Base-by-base conservation (phyloP, 92 coral and sea anemone species). In the Metridium senile region DNA sequence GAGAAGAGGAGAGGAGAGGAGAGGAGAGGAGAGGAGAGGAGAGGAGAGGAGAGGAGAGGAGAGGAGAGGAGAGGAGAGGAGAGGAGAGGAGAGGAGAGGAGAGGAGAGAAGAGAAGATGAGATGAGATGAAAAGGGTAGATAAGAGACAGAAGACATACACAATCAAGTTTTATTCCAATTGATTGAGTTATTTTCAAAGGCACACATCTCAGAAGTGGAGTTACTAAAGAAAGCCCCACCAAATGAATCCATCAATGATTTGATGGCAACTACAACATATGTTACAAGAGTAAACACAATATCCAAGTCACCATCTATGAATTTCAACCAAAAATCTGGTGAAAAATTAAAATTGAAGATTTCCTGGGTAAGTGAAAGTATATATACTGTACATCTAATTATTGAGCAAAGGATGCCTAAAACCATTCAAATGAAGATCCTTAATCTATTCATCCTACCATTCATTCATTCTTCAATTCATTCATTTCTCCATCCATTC, bases 141-240 rank as follows among this genome's bases (percentile, higher is more conserved):
- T n/a, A n/a, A n/a, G n/a, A n/a, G n/a, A n/a, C n/a, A n/a, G n/a
- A n/a, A n/a, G n/a, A n/a, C n/a, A n/a, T n/a, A n/a, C n/a, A n/a
- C n/a, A n/a, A n/a, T n/a, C n/a, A n/a, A 2, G 3, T 22, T 54
- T 17, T 22, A 8, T 22, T 2, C 61, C 17, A 3, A 17, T 39
- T 39, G 6, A 4, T 39, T 39, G 8, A 4, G 6, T 13, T 13
- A 39, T 39, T 39, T 39, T 39, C 31, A 10, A 26, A 86, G 90
- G 62, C 82, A 27, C 90, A 80, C 58, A 28, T 80, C 34, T 29
- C 70, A 57, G 90, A 86, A 43, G 85, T 86, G 59, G 90, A 86
- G 43, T 63, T 86, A 26, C 22, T 70, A 23, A 45, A 27, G 26
- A 65, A 75, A 49, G 33, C 49, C 13, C 52, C 26, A 64, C 31